Percentiles rank a stretch among this genome's conserved stretches.
Evolutionary conservation across 2,113 vertebrate species (phyloP).

Genomic region (Sceloporus undulatus): DNA sequence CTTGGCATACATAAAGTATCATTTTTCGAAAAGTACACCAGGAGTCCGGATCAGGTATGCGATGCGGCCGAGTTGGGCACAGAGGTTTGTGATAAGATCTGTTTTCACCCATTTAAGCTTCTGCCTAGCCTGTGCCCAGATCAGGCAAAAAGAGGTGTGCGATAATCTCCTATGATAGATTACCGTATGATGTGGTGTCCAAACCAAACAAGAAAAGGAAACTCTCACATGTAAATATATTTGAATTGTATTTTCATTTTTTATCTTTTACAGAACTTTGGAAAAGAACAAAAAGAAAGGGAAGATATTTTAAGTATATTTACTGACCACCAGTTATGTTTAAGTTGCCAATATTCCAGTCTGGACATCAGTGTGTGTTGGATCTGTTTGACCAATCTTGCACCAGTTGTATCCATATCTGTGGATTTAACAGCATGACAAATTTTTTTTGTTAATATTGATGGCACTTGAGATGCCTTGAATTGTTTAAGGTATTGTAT

Average conservation of each 20-base stretch:
- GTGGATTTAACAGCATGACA: conserved; percentile 88
- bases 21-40: too few relatives aligned
- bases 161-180: too few relatives aligned
- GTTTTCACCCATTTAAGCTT: too few relatives aligned
- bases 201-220: background rate
- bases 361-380: conserved; percentile 89
- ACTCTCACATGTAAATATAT: background rate
- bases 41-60: too few relatives aligned
- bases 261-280: conserved; percentile 87
- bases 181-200: background rate
- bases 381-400: conserved; percentile 84
- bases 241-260: background rate
- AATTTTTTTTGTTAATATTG: conserved; percentile 79
- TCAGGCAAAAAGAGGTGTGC: too few relatives aligned
- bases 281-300: conserved; percentile 99
- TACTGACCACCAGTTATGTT: conserved; percentile 82
- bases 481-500: conserved; percentile 86
- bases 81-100: too few relatives aligned
- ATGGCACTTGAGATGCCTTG: conserved; percentile 85
- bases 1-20: too few relatives aligned
- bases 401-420: conserved; percentile 84
- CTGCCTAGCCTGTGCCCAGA: too few relatives aligned
- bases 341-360: conserved; percentile 91
- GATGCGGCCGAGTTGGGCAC: too few relatives aligned
- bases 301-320: conserved; percentile 94